phyloP scores from a whole-genome alignment of 2,113 vertebrate species.

The Orthonyx spaldingii region DNA sequence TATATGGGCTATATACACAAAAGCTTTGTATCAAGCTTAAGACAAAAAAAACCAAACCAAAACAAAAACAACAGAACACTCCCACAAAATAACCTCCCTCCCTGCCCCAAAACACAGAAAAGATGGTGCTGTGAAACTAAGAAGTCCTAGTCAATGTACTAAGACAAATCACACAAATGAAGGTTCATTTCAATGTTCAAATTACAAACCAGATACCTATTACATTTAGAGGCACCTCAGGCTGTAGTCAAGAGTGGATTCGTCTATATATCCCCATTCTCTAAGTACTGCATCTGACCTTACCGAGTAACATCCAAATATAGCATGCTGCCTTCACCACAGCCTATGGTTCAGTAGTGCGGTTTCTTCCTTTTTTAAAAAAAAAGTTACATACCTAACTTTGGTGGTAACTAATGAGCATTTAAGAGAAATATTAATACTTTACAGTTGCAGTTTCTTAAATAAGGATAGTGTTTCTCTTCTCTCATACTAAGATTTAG shows the following conservation, averaged over 20 bases:
- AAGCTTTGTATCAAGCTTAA: neutral
- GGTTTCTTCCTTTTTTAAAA: neutral
- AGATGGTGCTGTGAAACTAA: neutral
- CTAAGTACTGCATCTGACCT: neutral
- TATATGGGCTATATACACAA: neutral
- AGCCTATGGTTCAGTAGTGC: rapidly evolving
- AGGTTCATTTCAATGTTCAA: neutral
- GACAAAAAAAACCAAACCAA: neutral
- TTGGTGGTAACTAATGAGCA: neutral
- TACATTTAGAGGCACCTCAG: neutral
- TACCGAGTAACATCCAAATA: neutral
- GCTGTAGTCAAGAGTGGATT: neutral
- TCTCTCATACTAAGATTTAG: neutral
- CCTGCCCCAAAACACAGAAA: neutral
- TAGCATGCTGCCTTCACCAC: neutral
- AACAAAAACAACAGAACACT: neutral
- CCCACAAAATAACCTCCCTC: too few species aligned
- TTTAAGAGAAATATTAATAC: neutral
- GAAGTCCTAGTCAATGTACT: neutral
- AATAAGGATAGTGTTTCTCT: neutral
- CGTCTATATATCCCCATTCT: neutral
- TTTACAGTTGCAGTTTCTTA: neutral
- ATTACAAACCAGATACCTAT: neutral
- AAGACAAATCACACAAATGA: neutral
- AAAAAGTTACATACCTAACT: neutral